phyloP scores from a whole-genome alignment of 2,113 vertebrate species.

The Hydrolagus affinis region DNA sequence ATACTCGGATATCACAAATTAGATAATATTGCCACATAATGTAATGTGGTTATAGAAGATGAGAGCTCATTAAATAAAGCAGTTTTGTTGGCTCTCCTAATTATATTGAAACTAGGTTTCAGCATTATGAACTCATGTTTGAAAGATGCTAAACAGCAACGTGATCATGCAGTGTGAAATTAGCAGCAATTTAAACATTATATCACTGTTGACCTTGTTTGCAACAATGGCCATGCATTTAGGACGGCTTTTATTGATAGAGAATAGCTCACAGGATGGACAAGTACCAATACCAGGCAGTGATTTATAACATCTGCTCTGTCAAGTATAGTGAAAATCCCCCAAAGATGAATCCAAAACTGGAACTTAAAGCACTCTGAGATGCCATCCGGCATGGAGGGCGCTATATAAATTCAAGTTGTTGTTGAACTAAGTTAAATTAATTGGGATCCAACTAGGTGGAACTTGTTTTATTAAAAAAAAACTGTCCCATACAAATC shows the following conservation, averaged over 20 bases:
- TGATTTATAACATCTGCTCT: neutral
- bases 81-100: neutral
- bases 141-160: neutral
- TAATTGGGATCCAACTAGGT: neutral
- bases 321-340: neutral
- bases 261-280: neutral
- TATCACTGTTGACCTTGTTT: neutral
- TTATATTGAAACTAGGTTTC: neutral
- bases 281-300: neutral
- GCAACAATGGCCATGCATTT: neutral
- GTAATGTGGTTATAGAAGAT: neutral
- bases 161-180: neutral
- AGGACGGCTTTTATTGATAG: neutral
- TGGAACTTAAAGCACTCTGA: too few relatives aligned
- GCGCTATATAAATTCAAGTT: too few relatives aligned
- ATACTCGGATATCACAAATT: neutral
- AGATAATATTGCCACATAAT: neutral
- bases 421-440: neutral
- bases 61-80: conserved; percentile 6
- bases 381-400: too few relatives aligned
- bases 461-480: neutral
- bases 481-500: neutral
- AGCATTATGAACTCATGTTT: neutral
- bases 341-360: too few relatives aligned
- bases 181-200: conserved; percentile 6